phyloP scores from a whole-genome alignment of 1,140 invertebrate genomes.

The Drosophila prosaltans region DNA sequence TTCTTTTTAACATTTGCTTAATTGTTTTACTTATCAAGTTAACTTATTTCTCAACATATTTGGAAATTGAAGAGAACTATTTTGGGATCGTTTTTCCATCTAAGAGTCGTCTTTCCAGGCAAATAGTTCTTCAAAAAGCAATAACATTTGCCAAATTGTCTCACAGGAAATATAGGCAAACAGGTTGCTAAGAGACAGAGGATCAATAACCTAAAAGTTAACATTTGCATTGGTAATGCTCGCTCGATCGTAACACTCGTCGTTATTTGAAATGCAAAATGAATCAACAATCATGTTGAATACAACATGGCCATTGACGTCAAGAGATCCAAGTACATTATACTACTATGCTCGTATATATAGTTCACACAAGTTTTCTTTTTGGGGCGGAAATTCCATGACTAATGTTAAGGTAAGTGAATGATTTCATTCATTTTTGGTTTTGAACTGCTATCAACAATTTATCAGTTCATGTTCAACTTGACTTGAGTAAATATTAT shows the following conservation, averaged over 20 bases:
- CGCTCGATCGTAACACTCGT: not conserved
- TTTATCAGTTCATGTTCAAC: constrained; percentile 28
- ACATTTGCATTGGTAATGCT: constrained; percentile 53
- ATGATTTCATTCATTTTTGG: constrained; percentile 18
- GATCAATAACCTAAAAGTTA: constrained; percentile 50
- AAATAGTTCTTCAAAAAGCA: no score
- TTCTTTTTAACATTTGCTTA: no score
- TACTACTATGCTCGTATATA: not conserved
- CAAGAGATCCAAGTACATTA: constrained; percentile 22
- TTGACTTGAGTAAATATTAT: constrained; percentile 8
- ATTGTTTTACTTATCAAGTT: no score
- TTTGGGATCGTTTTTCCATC: no score
- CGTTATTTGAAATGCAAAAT: constrained; percentile 17
- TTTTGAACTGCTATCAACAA: constrained; percentile 34
- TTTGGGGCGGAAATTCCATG: constrained; percentile 43
- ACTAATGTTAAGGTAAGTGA: constrained; percentile 36
- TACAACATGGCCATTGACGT: constrained; percentile 56
- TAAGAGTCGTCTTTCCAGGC: no score
- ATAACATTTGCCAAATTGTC: not conserved
- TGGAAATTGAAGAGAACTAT: no score
- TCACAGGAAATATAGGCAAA: not conserved
- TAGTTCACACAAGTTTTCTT: not conserved
- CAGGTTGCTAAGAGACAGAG: not conserved
- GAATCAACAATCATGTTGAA: constrained; percentile 21
- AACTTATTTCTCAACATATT: no score